Conservation (phyloP, 2,888 invertebrate species). For the Choreutis nemorana region DNA sequence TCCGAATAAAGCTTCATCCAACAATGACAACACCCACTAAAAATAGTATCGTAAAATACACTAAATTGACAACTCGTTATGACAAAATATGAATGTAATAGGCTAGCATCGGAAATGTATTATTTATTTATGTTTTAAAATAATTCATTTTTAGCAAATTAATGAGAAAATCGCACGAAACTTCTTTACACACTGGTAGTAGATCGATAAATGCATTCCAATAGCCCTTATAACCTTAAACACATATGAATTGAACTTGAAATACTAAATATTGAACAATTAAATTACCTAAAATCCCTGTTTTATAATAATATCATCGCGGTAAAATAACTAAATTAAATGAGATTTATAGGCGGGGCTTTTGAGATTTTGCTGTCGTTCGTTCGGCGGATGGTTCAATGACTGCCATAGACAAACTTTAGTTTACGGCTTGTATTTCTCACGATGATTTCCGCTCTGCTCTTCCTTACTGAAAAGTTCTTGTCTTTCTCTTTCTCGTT, state of each 20-base stretch:
- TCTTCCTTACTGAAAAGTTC: not conserved
- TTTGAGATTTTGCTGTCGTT: constrained; percentile 48
- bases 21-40: constrained; percentile 68
- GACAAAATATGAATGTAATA: constrained; percentile 23
- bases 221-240: constrained; percentile 11
- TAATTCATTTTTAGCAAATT: too few relatives aligned
- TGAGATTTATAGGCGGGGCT: constrained; percentile 57
- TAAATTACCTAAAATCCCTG: constrained; percentile 41
- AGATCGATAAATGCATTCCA: constrained; percentile 49
- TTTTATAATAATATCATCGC: constrained; percentile 54
- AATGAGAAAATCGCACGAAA: constrained; percentile 35
- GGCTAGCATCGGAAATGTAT: not conserved
- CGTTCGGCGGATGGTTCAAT: constrained; percentile 52
- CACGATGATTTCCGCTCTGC: not conserved
- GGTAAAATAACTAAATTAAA: constrained; percentile 40
- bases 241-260: too few relatives aligned
- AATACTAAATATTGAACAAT: constrained; percentile 9
- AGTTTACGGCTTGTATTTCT: too few relatives aligned
- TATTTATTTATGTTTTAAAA: too few relatives aligned
- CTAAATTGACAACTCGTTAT: constrained; percentile 27
- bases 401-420: constrained; percentile 32
- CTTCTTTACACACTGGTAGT: constrained; percentile 34
- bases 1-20: constrained; percentile 50
- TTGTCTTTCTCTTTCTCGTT: not conserved
- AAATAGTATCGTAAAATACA: constrained; percentile 64